Conservation (phyloP, 35 echinoderm and acorn worm genomes). For the Holothuria glaberrima region DNA sequence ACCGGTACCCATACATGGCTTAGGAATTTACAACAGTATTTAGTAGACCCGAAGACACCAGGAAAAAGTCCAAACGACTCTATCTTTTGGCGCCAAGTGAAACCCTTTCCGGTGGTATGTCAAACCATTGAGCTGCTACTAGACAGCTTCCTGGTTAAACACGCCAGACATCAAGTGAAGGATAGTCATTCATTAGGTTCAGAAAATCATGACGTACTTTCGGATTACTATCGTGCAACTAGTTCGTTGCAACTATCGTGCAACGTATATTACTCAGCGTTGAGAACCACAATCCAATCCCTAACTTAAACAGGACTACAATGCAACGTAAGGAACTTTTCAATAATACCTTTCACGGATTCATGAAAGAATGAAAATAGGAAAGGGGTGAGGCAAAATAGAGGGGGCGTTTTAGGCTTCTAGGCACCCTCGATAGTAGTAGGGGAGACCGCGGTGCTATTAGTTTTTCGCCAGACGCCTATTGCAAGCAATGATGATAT, state of each 20-base stretch:
- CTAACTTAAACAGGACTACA: not conserved
- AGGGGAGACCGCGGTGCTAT: too few species aligned
- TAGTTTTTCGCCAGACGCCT: too few species aligned
- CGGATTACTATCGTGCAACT: not conserved
- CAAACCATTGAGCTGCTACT: too few species aligned
- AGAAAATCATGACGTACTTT: not conserved
- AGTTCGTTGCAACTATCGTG: not conserved
- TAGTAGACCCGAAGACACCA: not conserved
- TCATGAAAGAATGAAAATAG: not conserved
- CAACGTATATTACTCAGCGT: not conserved
- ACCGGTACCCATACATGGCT: not conserved
- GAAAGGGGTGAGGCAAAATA: too few species aligned
- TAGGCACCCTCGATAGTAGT: too few species aligned
- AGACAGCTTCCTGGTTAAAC: too few species aligned
- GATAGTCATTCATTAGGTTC: not conserved
- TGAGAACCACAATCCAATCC: not conserved
- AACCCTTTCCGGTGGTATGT: not conserved
- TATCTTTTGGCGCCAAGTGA: not conserved
- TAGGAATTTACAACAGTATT: not conserved
- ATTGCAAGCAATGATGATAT: too few species aligned
- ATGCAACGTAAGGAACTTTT: not conserved
- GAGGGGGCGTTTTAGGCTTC: too few species aligned
- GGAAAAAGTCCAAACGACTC: not conserved
- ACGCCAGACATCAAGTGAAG: not conserved
- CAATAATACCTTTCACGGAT: not conserved